A percentile compares a stretch with the other conserved stretches of the same genome.
Conservation (phyloP, 2,797 vertebrate species). For the Brachyrhaphis roseni region DNA sequence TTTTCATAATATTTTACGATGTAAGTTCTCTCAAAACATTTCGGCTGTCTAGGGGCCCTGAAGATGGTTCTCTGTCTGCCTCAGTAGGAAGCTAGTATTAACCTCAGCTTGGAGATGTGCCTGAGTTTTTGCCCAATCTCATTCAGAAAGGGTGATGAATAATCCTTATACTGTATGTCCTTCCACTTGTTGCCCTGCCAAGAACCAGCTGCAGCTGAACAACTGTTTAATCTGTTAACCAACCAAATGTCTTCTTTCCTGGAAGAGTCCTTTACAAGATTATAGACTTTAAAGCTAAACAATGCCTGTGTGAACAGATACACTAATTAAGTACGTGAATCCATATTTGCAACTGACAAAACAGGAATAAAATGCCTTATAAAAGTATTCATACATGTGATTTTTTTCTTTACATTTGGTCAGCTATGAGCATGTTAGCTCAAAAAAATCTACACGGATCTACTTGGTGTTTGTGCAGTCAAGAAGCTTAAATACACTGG, state of each 20-base stretch:
- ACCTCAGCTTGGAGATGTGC: background rate
- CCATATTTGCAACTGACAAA: background rate
- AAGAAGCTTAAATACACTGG: background rate
- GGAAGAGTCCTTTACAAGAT: background rate
- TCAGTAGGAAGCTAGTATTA: background rate
- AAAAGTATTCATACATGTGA: background rate
- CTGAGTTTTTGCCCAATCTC: background rate
- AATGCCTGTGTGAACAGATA: background rate
- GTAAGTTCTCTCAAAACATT: background rate
- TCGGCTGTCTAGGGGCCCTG: background rate
- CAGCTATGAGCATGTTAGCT: background rate
- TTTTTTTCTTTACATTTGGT: background rate
- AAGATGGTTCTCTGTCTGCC: background rate
- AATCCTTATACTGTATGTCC: background rate
- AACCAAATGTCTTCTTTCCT: background rate
- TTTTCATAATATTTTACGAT: background rate
- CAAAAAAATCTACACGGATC: background rate
- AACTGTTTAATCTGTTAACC: background rate
- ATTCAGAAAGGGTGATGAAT: background rate
- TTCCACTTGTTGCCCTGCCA: slow-evolving; percentile 4
- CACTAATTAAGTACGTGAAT: background rate
- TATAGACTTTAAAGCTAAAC: background rate
- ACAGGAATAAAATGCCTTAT: background rate
- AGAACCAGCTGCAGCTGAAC: background rate
- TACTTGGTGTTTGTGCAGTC: background rate